Base-by-base conservation (phyloP, 2,888 invertebrate species). In the Netelia inedita region DNA sequence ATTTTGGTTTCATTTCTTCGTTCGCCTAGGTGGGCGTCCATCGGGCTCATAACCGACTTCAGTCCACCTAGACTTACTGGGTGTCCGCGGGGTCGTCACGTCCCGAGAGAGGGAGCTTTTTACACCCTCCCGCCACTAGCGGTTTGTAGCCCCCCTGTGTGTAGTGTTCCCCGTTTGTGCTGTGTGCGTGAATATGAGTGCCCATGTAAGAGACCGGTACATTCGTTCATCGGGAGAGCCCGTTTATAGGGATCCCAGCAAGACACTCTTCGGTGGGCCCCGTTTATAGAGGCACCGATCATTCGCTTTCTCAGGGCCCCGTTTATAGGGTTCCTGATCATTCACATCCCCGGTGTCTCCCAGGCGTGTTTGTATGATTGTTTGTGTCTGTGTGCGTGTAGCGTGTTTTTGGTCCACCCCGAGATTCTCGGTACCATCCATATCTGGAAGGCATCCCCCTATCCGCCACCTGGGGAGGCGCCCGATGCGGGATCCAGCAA, bases 1-100 rank as follows among this genome's bases (percentile, higher is more conserved):
- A 14, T 55, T 8, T n/a, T 14, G 16, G 55, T 16, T 55, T 14
- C 10, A 14, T 10, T 10, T 14, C n/a, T 14, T 46, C 14, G 66
- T 50, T 79, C 79, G 46, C 79, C 71, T 79, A 23, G 46, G 79
- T 14, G 71, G 79, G 46, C 79, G 28, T 79, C 71, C 71, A 21
- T 71, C 71, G 23, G 79, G 10, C 69, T 11, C 50, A 43, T 35
- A 6, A 23, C 79, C 57, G 61, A 59, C 59, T 79, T 79, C 79
- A 79, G 79, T 79, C 79, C 79, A 19, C 79, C 21, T 69, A 41
- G 46, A 46, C 63, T 71, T 69, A 71, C 61, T 79, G 41, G 61
- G 71, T 79, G 43, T 59, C 28, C 79, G 69, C 79, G 69, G 79
- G 71, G 71, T 69, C 69, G 71, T 71, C 79, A 79, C 59, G 9